Percentiles rank a stretch among this genome's conserved stretches.
These are phyloP conservation scores for Pseudomyrmex flavicornis DNA, from an alignment of 1,140 invertebrate species.

Conservation along the genomic window DNA sequence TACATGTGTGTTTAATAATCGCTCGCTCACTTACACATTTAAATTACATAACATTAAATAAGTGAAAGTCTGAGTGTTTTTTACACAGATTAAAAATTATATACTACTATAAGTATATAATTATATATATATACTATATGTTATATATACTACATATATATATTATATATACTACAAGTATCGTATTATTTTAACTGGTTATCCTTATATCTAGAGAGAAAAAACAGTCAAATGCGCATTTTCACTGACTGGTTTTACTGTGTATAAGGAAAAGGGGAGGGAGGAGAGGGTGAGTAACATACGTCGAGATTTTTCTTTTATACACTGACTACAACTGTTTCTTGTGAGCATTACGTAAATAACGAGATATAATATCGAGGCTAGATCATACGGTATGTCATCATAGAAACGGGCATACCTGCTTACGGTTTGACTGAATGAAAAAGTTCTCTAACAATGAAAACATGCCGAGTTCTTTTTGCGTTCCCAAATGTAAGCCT, in stretches of 20 bases:
- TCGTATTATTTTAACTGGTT: slow-evolving; percentile 73
- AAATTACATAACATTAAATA: slow-evolving; percentile 75
- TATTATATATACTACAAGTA: slow-evolving; percentile 71
- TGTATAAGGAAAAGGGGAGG: slow-evolving; percentile 32
- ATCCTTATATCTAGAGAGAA: slow-evolving; percentile 71
- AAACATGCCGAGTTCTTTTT: slow-evolving; percentile 59
- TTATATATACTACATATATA: slow-evolving; percentile 67
- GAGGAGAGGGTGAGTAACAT: too few relatives aligned
- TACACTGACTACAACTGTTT: slow-evolving; percentile 69
- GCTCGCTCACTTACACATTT: slow-evolving; percentile 68
- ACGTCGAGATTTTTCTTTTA: slow-evolving; percentile 72
- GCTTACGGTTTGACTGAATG: slow-evolving; percentile 48
- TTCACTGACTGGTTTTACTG: slow-evolving; percentile 65
- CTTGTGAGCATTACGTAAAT: slow-evolving; percentile 58
- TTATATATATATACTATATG: too few relatives aligned
- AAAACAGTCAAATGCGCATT: slow-evolving; percentile 72
- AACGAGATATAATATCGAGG: slow-evolving; percentile 58
- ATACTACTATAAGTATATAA: slow-evolving; percentile 69
- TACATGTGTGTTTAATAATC: slow-evolving; percentile 69
- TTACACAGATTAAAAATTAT: slow-evolving; percentile 77
- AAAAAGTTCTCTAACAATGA: slow-evolving; percentile 63
- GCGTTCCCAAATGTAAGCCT: slow-evolving; percentile 28
- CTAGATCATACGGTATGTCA: slow-evolving; percentile 56
- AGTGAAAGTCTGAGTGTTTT: slow-evolving; percentile 70
- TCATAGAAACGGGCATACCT: background rate